A percentile compares a stretch with the other conserved stretches of the same genome.
Evolutionary conservation across 2,797 vertebrate genomes (phyloP).

Genomic region (Heteromormyrus szaboi): DNA sequence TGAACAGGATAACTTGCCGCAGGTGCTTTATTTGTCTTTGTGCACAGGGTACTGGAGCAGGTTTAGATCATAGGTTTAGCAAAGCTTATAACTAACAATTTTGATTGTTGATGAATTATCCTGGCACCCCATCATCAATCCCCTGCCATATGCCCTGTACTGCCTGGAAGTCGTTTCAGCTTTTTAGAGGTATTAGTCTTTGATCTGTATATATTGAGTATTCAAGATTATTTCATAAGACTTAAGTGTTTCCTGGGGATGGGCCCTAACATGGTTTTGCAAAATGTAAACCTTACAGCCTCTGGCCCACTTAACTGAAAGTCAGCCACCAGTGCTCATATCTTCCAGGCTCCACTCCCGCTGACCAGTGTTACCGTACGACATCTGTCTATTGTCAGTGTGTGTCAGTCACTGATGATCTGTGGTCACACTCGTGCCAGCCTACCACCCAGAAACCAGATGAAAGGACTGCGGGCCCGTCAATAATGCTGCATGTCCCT

Average conservation of each 20-base stretch:
- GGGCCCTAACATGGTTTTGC: neutral
- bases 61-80: neutral
- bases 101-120: neutral
- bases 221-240: neutral
- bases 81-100: neutral
- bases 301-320: neutral
- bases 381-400: neutral
- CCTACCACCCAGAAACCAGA: neutral
- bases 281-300: neutral
- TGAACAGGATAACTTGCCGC: neutral
- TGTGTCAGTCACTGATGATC: neutral
- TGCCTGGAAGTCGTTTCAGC: neutral
- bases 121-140: neutral
- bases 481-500: neutral
- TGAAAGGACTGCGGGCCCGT: neutral
- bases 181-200: neutral
- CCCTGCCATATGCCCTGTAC: neutral
- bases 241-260: neutral
- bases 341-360: neutral
- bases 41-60: neutral
- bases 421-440: neutral
- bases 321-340: neutral
- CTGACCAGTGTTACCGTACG: neutral
- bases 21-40: neutral
- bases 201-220: neutral